Evolutionary conservation across 2,888 invertebrate species (phyloP), one percentile per base, ranked within the genome.

Genomic region (Cinara cedri): DNA sequence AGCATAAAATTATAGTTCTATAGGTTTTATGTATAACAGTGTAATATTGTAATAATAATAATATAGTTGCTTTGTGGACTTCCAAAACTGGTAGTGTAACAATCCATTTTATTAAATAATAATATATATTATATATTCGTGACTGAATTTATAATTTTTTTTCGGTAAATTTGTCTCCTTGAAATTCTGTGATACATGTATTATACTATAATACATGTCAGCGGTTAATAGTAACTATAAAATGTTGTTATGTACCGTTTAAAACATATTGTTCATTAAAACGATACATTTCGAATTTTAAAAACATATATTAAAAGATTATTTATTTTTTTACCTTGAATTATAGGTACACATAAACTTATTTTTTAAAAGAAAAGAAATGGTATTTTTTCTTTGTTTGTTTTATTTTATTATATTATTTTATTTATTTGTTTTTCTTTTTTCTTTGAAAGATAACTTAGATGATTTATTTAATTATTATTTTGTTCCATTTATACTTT

Each of bases 141-240:
- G 74, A 74, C 51, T 63, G 51, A 51, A 42, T 42, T 51, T 55
- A 54, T 55, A 21, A 21, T 55, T 42, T 55, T 70, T 13, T 71
- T 62, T 75, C 49, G 63, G 42, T 75, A 24, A 75, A 54, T 65
- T 65, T 44, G 42, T 75, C 63, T 74, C 74, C 74, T 75, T 65
- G 54, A 75, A 75, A 75, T 65, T 75, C 63, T 75, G 74, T 75
- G 74, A 75, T 75, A 75, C 74, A 75, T 75, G 74, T 65, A 44
- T 74, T 63, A 34, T 34, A 34, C 6, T 16, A 51, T 19, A 54
- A 21, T 65, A 65, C 74, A 65, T 65, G 74, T 75, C 63, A 65
- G 42, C 74, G 74, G 63, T 75, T 65, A 65, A 75, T 42, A 75
- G 63, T 75, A 63, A 75, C 74, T 65, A 70, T 34, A 51, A 34